Conservation (phyloP, 2,888 invertebrate genomes). For the Eudemis profundana region DNA sequence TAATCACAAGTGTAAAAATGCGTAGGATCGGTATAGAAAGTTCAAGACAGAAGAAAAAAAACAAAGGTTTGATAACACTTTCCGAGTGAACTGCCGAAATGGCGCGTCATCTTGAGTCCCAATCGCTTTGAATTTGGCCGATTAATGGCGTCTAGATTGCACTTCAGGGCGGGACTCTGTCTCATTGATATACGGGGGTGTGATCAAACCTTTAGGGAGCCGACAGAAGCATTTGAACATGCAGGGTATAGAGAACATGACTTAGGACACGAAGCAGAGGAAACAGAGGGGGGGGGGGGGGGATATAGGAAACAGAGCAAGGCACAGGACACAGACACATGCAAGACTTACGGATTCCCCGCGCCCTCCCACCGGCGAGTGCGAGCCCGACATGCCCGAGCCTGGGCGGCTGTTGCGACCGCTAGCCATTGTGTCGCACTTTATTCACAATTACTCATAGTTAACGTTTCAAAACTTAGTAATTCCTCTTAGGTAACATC, state of each 20-base stretch:
- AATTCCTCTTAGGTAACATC: not conserved
- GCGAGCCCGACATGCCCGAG: slow-evolving; percentile 50
- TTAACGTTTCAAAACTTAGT: not conserved
- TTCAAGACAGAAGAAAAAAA: not conserved
- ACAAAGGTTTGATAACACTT: slow-evolving; percentile 9
- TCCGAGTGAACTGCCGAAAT: not conserved
- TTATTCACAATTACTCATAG: slow-evolving; percentile 13
- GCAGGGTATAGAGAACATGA: not conserved
- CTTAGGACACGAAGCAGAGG: not conserved
- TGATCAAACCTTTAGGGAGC: not conserved
- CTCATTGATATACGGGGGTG: not conserved
- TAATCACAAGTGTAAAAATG: no score
- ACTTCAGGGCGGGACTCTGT: not conserved
- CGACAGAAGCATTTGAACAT: not conserved
- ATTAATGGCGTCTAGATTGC: no score
- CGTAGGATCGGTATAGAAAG: not conserved
- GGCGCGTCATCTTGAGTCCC: not conserved
- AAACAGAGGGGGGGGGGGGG: no score
- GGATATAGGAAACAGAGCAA: slow-evolving; percentile 1
- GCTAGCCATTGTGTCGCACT: slow-evolving; percentile 8
- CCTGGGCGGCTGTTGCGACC: slow-evolving; percentile 17
- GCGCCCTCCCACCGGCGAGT: slow-evolving; percentile 56
- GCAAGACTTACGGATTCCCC: slow-evolving; percentile 56
- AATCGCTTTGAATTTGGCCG: no score
- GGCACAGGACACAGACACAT: slow-evolving; percentile 25